A percentile compares a stretch with the other conserved stretches of the same genome.
These are phyloP conservation scores for Pycnonotus jocosus DNA, from an alignment of 2,113 vertebrate genomes.

Conservation along the genomic window DNA sequence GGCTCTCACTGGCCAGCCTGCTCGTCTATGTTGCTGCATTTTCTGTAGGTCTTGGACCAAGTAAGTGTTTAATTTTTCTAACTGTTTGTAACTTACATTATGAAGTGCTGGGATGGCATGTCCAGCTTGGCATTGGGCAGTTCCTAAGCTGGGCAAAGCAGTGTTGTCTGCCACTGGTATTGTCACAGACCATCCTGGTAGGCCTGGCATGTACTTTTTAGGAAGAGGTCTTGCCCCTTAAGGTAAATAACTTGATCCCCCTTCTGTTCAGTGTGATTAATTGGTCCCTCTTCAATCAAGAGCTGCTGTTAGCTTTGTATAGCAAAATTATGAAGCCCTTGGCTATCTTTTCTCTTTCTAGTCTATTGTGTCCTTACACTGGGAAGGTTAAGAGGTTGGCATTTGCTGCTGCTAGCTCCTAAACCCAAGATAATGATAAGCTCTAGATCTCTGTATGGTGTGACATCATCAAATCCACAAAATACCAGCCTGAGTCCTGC, in stretches of 20 bases:
- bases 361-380: neutral
- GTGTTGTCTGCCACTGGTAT: neutral
- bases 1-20: constrained; percentile 86
- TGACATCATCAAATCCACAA: neutral
- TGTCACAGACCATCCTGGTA: neutral
- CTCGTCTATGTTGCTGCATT: constrained; percentile 90
- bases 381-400: neutral
- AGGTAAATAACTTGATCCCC: neutral
- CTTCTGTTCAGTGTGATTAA: neutral
- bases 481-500: neutral
- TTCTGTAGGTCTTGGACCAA: constrained; percentile 93
- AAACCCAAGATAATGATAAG: neutral
- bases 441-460: neutral
- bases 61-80: constrained; percentile 76
- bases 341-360: neutral
- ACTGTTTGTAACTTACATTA: neutral
- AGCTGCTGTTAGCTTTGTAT: neutral
- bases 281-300: neutral
- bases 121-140: neutral
- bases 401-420: neutral
- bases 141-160: neutral
- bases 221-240: neutral
- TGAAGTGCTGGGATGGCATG: neutral
- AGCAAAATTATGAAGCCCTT: neutral
- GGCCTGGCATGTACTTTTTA: neutral